These are phyloP conservation scores for Aplysina aerophoba DNA, from an alignment of 37 sponge, comb jelly and placozoan species.

Conservation along the genomic window DNA sequence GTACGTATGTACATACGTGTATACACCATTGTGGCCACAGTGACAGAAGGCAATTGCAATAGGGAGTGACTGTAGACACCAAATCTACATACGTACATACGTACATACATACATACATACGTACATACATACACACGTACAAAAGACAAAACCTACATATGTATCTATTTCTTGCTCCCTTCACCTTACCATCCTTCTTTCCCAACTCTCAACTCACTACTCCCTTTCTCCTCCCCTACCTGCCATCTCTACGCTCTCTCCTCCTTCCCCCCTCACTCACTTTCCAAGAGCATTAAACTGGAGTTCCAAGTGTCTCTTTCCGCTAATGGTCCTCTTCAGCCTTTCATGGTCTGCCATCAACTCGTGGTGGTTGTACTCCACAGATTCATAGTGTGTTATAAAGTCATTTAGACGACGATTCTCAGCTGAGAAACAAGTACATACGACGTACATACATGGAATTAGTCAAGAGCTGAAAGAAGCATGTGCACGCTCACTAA, in stretches of 20 bases:
- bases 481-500: no score
- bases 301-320: slow-evolving; percentile 44
- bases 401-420: slow-evolving; percentile 41
- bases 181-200: neutral
- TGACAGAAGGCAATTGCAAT: no score
- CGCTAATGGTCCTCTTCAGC: slow-evolving; percentile 39
- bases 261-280: neutral
- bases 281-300: slow-evolving; percentile 62
- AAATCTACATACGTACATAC: slow-evolving; percentile 26
- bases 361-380: slow-evolving; percentile 48
- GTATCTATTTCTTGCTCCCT: no score
- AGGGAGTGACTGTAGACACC: no score
- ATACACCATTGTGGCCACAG: no score
- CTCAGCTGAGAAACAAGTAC: neutral
- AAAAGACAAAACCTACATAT: neutral
- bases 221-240: neutral
- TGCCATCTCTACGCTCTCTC: neutral
- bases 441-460: neutral
- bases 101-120: slow-evolving; percentile 6
- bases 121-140: slow-evolving; percentile 1
- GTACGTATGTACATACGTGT: neutral
- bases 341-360: slow-evolving; percentile 60
- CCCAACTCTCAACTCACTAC: neutral
- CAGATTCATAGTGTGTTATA: slow-evolving; percentile 60
- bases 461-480: no score